phyloP scores from a whole-genome alignment of 2,797 vertebrate species.

The Lepilemur septentrionalis region DNA sequence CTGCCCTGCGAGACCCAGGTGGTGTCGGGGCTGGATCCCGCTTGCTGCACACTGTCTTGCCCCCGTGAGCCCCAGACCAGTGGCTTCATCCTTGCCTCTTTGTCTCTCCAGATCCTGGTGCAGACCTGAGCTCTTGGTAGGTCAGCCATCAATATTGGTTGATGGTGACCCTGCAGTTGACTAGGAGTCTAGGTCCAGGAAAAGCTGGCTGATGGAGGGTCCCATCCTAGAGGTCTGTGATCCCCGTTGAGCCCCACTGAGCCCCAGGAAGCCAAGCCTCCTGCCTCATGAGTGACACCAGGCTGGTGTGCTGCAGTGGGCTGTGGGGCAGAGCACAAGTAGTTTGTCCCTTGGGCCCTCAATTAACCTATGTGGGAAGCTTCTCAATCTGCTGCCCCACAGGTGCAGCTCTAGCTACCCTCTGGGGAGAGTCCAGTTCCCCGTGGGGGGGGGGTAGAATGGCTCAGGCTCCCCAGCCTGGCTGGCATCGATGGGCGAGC shows the following conservation, averaged over 20 bases:
- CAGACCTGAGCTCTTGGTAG: not conserved
- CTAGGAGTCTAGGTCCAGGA: not conserved
- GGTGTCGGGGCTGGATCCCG: not conserved
- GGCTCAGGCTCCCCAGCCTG: rapidly evolving
- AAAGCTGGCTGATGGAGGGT: not conserved
- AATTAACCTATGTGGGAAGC: no score
- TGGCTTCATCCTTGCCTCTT: not conserved
- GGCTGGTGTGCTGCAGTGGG: not conserved
- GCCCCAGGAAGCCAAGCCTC: not conserved
- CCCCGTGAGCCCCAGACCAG: not conserved
- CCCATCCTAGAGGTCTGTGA: not conserved
- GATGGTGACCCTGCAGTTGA: not conserved
- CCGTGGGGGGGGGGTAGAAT: rapidly evolving
- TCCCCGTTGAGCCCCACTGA: no score
- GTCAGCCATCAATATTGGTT: not conserved
- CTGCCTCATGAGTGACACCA: rapidly evolving
- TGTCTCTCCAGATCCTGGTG: not conserved
- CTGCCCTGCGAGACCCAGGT: not conserved
- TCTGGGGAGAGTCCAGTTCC: not conserved
- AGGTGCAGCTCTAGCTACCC: not conserved
- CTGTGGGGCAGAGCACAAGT: no score
- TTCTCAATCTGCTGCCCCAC: not conserved
- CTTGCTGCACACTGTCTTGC: not conserved
- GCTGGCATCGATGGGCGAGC: no score
- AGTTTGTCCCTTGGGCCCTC: not conserved